Percentiles rank a stretch among this genome's conserved stretches.
phyloP scores from a whole-genome alignment of 2,888 invertebrate genomes.

The Hydriomena furcata region DNA sequence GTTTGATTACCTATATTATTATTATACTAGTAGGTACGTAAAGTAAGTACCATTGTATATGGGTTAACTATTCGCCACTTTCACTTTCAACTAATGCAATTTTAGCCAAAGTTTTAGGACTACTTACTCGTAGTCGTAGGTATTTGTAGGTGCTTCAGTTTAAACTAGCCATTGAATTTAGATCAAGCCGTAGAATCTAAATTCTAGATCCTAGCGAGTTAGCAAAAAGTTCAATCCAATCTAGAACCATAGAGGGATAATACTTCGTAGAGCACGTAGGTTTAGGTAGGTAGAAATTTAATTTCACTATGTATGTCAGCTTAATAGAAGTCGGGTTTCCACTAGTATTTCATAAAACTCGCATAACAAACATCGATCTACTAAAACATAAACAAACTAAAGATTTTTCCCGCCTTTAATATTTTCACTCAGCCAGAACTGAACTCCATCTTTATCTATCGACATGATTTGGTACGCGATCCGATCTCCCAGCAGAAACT shows the following conservation, averaged over 20 bases:
- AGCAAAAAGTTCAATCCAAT: conserved; percentile 21
- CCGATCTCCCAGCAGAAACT: conserved; percentile 2
- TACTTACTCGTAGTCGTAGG: not conserved
- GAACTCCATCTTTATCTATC: no score
- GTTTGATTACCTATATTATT: no score
- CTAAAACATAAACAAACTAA: no score
- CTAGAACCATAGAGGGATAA: not conserved
- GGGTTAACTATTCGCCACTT: conserved; percentile 9
- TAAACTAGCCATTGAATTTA: conserved; percentile 6
- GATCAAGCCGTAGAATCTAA: conserved; percentile 6
- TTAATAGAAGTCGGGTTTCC: no score
- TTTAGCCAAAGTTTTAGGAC: conserved; percentile 12
- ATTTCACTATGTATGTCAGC: no score
- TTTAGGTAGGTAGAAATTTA: no score
- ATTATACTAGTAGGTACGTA: no score
- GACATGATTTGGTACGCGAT: no score
- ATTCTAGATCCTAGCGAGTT: conserved; percentile 11
- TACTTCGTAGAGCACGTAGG: not conserved
- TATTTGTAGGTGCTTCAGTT: conserved; percentile 6
- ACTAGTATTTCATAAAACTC: no score
- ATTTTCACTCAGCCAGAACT: not conserved
- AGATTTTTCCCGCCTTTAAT: no score
- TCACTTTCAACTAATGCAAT: conserved; percentile 18
- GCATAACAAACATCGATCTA: no score
- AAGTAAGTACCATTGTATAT: not conserved